phyloP scores from a whole-genome alignment of 2,888 invertebrate genomes.

The Keiferia lycopersicella region DNA sequence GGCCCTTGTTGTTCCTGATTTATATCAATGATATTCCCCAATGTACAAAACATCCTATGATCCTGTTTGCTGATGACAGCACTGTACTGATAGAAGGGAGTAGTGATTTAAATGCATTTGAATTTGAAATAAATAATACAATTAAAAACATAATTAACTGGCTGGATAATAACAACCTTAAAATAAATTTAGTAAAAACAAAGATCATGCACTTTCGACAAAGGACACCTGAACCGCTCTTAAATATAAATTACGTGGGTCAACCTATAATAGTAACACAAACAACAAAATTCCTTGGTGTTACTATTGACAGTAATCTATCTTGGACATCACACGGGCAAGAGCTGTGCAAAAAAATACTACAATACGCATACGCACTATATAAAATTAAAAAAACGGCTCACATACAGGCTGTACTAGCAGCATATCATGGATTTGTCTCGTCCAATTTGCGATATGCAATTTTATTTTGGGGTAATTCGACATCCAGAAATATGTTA shows the following conservation, averaged over 20 bases:
- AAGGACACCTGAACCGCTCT: background rate
- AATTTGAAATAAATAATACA: background rate
- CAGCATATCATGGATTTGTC: background rate
- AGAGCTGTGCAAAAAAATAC: background rate
- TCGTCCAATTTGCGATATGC: background rate
- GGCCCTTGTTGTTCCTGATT: background rate
- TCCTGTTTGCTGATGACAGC: background rate
- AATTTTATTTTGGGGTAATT: background rate
- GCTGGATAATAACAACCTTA: background rate
- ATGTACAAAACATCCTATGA: background rate
- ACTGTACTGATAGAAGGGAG: background rate
- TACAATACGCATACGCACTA: background rate
- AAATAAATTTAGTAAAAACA: too few species aligned
- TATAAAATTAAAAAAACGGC: background rate
- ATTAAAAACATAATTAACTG: constrained; percentile 9
- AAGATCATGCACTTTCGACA: background rate
- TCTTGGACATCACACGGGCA: background rate
- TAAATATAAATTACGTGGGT: background rate
- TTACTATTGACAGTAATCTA: background rate
- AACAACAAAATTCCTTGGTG: background rate
- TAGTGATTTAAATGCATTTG: background rate
- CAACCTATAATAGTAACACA: background rate
- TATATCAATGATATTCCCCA: too few species aligned
- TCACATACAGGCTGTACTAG: background rate
- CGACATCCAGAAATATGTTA: background rate